Conservation (phyloP, 2,797 vertebrate species). For the Petrocephalus sullivani region DNA sequence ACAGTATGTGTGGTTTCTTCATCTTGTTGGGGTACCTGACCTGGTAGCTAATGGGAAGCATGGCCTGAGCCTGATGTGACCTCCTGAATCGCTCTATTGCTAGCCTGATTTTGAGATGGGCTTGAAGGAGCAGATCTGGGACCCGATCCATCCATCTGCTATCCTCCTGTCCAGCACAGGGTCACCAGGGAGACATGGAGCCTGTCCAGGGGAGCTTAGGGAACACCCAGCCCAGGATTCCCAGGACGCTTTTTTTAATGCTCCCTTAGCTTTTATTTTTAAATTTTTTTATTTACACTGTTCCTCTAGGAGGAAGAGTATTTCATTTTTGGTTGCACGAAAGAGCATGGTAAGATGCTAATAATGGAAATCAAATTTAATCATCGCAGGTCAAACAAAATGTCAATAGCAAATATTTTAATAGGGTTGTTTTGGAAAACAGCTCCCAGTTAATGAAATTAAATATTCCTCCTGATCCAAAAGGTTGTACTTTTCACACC, state of each 20-base stretch:
- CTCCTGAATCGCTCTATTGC: not conserved
- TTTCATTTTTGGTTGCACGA: no score
- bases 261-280: no score
- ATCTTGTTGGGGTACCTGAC: not conserved
- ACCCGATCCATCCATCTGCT: not conserved
- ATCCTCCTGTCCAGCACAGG: not conserved
- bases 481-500: not conserved
- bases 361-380: no score
- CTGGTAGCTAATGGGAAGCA: no score
- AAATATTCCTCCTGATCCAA: not conserved
- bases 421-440: not conserved
- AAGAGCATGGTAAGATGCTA: no score
- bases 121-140: not conserved
- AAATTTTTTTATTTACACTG: no score
- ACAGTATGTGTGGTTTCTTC: not conserved
- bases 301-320: no score
- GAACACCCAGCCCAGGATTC: not conserved
- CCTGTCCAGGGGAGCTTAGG: not conserved
- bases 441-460: not conserved
- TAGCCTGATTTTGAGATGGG: not conserved
- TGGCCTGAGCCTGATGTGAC: not conserved
- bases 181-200: not conserved
- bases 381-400: not conserved
- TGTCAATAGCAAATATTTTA: not conserved
- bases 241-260: no score